phyloP scores from a whole-genome alignment of 2,113 vertebrate species.

The Mesitornis unicolor region DNA sequence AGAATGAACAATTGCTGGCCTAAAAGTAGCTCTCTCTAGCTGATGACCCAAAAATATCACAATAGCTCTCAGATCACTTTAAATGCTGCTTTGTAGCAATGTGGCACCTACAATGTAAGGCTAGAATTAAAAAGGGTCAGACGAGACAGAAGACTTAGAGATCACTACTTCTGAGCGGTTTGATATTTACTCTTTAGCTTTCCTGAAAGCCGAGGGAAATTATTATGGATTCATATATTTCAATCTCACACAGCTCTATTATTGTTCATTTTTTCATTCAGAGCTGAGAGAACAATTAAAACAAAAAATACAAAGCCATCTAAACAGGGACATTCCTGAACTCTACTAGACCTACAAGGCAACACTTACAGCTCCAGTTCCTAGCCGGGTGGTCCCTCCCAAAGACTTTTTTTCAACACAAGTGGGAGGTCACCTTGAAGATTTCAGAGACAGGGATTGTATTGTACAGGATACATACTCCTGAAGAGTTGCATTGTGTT shows the following conservation, averaged over 20 bases:
- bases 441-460: constrained; percentile 71
- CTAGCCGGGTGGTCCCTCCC: constrained; percentile 77
- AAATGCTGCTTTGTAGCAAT: constrained; percentile 75
- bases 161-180: constrained; percentile 68
- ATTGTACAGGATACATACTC: constrained; percentile 71
- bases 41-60: constrained; percentile 62
- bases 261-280: constrained; percentile 78
- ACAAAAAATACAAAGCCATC: constrained; percentile 79
- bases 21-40: constrained; percentile 56
- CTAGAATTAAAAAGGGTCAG: constrained; percentile 65
- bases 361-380: constrained; percentile 68
- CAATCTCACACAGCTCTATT: constrained; percentile 80
- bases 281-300: constrained; percentile 76
- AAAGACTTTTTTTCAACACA: constrained; percentile 64
- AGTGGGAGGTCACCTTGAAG: constrained; percentile 80
- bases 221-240: constrained; percentile 83
- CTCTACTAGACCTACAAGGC: constrained; percentile 68
- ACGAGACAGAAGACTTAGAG: constrained; percentile 70
- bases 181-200: constrained; percentile 76
- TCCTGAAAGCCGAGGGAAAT: constrained; percentile 74
- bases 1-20: constrained; percentile 59
- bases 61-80: constrained; percentile 68
- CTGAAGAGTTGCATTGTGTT: constrained; percentile 70
- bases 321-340: constrained; percentile 76
- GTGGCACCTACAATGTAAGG: constrained; percentile 69